Base-by-base conservation (phyloP, 2,797 vertebrate species). In the Vultur gryphus region DNA sequence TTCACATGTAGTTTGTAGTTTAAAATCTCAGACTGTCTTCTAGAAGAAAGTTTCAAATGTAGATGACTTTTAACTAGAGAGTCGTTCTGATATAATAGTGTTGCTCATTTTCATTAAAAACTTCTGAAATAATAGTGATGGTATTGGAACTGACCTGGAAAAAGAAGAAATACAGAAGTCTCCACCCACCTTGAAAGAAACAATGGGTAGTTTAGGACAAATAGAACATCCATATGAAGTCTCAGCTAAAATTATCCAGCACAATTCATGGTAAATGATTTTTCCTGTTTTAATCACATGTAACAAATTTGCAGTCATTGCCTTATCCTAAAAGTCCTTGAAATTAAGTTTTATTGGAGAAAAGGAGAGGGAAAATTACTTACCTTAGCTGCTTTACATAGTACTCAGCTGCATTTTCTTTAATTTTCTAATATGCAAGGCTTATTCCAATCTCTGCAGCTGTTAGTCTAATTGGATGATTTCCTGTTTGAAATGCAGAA, bases 401-500 rank as follows among this genome's bases (percentile, higher is more conserved):
- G n/a, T 55, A 91, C 71, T 91, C 84, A 75, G 90, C 31, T 94
- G 48, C 65, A 83, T 93, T 96, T 97, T 94, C 89, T 95, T 92
- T 83, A 87, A 62, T 92, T 97, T 97, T 95, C 75, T 95, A 77
- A 85, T 90, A 95, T 91, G 67, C 14, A 87, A 95, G 84, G 46
- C 82, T 71, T 96, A 95, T 96, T 97, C 82, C 79, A 69, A 89
- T 93, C 91, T 96, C 83, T 96, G 91, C 96, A 97, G 89, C 82
- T 97, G 91, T 96, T 97, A 88, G 93, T 93, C 76, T 97, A 97
- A 97, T 96, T 97, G 91, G 93, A 96, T 97, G 96, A 95, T 97
- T 97, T 98, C 96, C 92, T 97, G 93, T 98, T 97, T 95, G 93
- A 97, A 98, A 97, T 95, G 78, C 77, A 97, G 91, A 96, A 91